These are phyloP conservation scores for Clitarchus hookeri DNA, from an alignment of 2,888 invertebrate species.

Conservation along the genomic window DNA sequence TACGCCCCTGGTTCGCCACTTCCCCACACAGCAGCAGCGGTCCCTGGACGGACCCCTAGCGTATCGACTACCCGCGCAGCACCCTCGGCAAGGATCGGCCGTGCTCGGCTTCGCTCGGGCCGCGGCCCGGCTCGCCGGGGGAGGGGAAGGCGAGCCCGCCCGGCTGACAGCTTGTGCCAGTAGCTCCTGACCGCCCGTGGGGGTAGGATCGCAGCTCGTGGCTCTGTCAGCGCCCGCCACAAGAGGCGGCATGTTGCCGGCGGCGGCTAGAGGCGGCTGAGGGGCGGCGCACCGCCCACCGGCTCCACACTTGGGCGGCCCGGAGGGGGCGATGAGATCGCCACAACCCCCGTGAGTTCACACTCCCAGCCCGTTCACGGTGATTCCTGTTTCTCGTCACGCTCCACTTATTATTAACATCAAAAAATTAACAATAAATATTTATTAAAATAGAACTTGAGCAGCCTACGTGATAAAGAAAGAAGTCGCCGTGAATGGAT, in stretches of 20 bases:
- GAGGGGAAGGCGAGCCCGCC: not conserved
- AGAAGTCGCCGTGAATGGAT: too few species aligned
- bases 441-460: too few species aligned
- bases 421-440: too few species aligned
- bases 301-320: not conserved
- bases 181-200: not conserved
- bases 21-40: not conserved
- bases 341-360: not conserved
- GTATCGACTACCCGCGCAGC: not conserved
- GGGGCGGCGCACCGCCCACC: not conserved
- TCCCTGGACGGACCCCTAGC: not conserved
- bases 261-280: not conserved
- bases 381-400: too few species aligned
- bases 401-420: too few species aligned
- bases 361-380: too few species aligned
- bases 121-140: not conserved
- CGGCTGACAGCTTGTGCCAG: not conserved
- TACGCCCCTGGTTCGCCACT: too few species aligned
- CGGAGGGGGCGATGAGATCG: constrained; percentile 1
- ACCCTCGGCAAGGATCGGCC: not conserved
- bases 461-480: too few species aligned
- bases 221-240: not conserved
- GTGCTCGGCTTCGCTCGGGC: not conserved
- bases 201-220: not conserved
- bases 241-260: not conserved